Conservation (phyloP, 2,888 invertebrate genomes). For the Xestia sexstrigata region DNA sequence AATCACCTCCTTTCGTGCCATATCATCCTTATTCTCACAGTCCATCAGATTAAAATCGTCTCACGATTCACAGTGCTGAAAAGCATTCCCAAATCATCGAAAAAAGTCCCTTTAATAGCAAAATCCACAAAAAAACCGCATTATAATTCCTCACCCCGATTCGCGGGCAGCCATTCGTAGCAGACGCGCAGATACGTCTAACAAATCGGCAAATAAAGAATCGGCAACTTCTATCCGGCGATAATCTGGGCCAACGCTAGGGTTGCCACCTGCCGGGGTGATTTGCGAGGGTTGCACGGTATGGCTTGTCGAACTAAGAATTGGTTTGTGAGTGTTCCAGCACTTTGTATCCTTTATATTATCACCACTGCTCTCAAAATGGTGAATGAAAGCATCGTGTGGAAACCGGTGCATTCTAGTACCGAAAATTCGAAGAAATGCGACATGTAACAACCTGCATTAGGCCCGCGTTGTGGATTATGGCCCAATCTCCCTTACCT, state of each 20-base stretch:
- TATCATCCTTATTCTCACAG: no score
- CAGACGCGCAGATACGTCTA: constrained; percentile 61
- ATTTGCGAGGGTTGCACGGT: constrained; percentile 6
- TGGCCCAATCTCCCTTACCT: not conserved
- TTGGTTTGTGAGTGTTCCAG: not conserved
- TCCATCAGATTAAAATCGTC: not conserved
- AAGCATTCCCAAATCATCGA: not conserved
- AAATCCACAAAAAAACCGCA: constrained; percentile 27
- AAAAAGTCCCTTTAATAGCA: not conserved
- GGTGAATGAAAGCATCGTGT: not conserved
- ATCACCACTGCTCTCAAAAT: not conserved
- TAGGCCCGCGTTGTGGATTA: not conserved
- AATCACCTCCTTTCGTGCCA: no score
- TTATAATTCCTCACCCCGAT: constrained; percentile 33
- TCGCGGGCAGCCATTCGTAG: constrained; percentile 44
- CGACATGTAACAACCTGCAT: not conserved
- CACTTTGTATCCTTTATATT: not conserved
- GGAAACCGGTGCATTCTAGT: not conserved
- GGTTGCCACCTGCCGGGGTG: constrained; percentile 47
- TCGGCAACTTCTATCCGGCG: constrained; percentile 61
- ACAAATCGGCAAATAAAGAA: constrained; percentile 69
- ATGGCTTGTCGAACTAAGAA: not conserved
- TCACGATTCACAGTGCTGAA: not conserved
- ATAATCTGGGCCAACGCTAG: constrained; percentile 56
- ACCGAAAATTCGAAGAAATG: not conserved